Conservation (phyloP, 1,140 invertebrate genomes). For the Hypsibius dujardini region DNA sequence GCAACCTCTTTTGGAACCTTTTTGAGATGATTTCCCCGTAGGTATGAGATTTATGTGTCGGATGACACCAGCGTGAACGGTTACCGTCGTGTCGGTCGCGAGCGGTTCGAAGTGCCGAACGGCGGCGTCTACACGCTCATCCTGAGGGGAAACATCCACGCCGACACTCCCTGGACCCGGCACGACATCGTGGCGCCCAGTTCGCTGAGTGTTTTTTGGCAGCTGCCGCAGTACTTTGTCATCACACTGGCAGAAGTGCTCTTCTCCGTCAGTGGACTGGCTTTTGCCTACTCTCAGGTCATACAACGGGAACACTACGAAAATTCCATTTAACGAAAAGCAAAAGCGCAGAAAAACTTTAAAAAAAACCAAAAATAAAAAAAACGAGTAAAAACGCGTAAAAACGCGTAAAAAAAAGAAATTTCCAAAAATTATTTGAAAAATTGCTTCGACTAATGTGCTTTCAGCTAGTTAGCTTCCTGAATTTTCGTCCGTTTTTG, state of each 20-base stretch:
- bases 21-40: too few species aligned
- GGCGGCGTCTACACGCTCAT: constrained; percentile 7
- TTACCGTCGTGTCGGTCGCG: not conserved
- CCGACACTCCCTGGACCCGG: not conserved
- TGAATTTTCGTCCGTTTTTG: too few species aligned
- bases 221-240: constrained; percentile 67
- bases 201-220: constrained; percentile 56
- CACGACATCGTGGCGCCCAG: constrained; percentile 36
- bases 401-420: too few species aligned
- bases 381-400: too few species aligned
- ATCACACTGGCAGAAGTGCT: constrained; percentile 68
- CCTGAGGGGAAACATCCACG: not conserved
- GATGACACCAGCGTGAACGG: not conserved
- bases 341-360: too few species aligned
- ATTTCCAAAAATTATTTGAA: too few species aligned
- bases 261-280: constrained; percentile 73
- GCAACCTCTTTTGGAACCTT: not conserved
- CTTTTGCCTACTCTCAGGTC: constrained; percentile 66
- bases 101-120: not conserved
- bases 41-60: not conserved
- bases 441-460: too few species aligned
- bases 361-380: too few species aligned
- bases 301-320: too few species aligned
- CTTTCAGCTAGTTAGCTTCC: too few species aligned
- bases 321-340: too few species aligned